A percentile compares a stretch with the other conserved stretches of the same genome.
Evolutionary conservation across 1,140 invertebrate species (phyloP).

Genomic region (Drosophila cardini): DNA sequence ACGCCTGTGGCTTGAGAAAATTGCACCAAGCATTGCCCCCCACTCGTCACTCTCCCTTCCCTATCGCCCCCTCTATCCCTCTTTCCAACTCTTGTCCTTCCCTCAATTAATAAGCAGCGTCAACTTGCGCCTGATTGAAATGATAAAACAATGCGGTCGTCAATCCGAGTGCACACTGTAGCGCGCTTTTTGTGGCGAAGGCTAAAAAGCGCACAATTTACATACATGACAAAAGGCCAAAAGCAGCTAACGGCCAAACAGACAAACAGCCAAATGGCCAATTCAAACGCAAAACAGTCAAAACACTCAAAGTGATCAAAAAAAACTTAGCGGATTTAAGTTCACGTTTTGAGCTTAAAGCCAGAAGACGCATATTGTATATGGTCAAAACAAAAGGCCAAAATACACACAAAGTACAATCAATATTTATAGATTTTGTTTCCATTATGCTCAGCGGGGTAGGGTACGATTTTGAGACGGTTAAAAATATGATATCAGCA

Average conservation of each 20-base stretch:
- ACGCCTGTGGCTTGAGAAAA: slow-evolving; percentile 46
- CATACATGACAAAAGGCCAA: slow-evolving; percentile 58
- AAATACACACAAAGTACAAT: background rate
- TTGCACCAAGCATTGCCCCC: slow-evolving; percentile 30
- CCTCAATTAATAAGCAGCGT: slow-evolving; percentile 3
- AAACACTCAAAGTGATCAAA: slow-evolving; percentile 4
- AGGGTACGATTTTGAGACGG: too few species aligned
- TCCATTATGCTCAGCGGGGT: background rate
- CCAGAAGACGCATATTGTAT: slow-evolving; percentile 15
- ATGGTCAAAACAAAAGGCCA: slow-evolving; percentile 23
- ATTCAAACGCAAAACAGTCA: slow-evolving; percentile 19
- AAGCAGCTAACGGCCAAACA: slow-evolving; percentile 10
- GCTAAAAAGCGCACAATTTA: slow-evolving; percentile 30
- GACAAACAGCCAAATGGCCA: slow-evolving; percentile 6
- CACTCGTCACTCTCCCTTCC: background rate
- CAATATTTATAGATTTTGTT: background rate
- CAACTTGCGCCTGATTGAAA: background rate
- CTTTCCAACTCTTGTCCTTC: background rate
- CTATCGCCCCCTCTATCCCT: background rate
- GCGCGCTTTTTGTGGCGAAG: slow-evolving; percentile 13
- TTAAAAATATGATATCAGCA: too few species aligned
- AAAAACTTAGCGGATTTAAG: slow-evolving; percentile 23
- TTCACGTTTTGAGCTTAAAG: slow-evolving; percentile 23
- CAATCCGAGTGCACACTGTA: slow-evolving; percentile 3
- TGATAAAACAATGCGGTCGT: background rate